phyloP scores from a whole-genome alignment of 2,797 vertebrate species.

The Poecilia wingei region DNA sequence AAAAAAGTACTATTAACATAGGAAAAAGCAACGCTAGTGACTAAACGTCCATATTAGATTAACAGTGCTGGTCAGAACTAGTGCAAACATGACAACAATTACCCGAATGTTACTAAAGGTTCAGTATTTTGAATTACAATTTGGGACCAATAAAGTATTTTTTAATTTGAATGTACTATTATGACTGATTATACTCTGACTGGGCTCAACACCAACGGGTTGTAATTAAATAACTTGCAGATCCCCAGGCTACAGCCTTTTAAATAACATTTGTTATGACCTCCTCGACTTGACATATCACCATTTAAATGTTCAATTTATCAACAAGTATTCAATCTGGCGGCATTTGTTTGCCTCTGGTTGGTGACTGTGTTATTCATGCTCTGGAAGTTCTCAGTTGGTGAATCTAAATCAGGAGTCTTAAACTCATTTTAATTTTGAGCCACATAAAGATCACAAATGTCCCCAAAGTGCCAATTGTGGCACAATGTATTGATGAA shows the following conservation, averaged over 20 bases:
- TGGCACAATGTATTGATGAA: too few species aligned
- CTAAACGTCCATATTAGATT: not conserved
- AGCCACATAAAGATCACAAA: too few species aligned
- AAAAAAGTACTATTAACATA: not conserved
- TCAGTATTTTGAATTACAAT: not conserved
- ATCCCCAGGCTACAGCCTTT: not conserved
- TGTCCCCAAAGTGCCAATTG: too few species aligned
- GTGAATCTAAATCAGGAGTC: not conserved
- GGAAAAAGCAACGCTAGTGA: not conserved
- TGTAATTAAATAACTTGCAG: not conserved
- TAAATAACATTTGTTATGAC: not conserved
- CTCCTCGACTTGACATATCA: not conserved
- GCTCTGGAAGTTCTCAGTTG: not conserved
- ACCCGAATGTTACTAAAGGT: not conserved
- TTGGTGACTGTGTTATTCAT: not conserved
- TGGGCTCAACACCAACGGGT: not conserved
- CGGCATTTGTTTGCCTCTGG: not conserved
- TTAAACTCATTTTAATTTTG: too few species aligned
- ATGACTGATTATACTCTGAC: not conserved
- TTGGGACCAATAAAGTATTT: too few species aligned
- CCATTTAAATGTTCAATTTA: not conserved
- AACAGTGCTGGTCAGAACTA: not conserved
- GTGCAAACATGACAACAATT: not conserved
- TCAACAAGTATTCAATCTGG: not conserved
- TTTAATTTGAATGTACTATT: too few species aligned